These are phyloP conservation scores for Eriosoma lanigerum DNA, from an alignment of 1,140 invertebrate species.

Conservation along the genomic window DNA sequence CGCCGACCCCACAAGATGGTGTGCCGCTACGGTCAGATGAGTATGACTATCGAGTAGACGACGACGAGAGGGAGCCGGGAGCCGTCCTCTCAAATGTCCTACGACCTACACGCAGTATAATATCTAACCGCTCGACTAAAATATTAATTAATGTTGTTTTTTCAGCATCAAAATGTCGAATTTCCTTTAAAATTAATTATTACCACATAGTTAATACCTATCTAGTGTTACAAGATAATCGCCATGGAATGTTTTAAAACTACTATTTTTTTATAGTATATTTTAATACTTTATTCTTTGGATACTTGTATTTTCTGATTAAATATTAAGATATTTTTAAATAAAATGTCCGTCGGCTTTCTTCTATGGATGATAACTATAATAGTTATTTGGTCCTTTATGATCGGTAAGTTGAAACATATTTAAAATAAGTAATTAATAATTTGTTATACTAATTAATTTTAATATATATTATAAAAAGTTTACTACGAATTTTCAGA, in stretches of 20 bases:
- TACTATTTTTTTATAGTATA: too few relatives aligned
- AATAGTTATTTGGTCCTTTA: background rate
- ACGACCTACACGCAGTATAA: background rate
- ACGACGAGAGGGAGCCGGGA: conserved; percentile 14
- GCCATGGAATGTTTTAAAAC: too few relatives aligned
- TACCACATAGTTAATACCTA: too few relatives aligned
- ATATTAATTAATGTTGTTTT: background rate
- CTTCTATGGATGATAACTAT: background rate
- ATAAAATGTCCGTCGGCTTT: background rate
- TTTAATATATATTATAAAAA: too few relatives aligned
- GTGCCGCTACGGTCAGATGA: background rate
- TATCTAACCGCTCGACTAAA: background rate
- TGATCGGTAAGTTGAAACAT: conserved; percentile 10
- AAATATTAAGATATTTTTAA: background rate
- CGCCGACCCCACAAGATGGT: conserved; percentile 29
- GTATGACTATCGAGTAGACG: background rate
- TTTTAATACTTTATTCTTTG: too few relatives aligned
- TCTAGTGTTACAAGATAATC: too few relatives aligned
- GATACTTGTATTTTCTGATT: too few relatives aligned
- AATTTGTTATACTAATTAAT: too few relatives aligned
- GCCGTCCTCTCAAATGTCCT: conserved; percentile 10
- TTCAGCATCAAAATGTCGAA: background rate
- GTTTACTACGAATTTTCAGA: too few relatives aligned
- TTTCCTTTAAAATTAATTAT: too few relatives aligned
- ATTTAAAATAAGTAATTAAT: too few relatives aligned